These are phyloP conservation scores for Istiophorus platypterus DNA, from an alignment of 2,113 vertebrate genomes.

Conservation along the genomic window DNA sequence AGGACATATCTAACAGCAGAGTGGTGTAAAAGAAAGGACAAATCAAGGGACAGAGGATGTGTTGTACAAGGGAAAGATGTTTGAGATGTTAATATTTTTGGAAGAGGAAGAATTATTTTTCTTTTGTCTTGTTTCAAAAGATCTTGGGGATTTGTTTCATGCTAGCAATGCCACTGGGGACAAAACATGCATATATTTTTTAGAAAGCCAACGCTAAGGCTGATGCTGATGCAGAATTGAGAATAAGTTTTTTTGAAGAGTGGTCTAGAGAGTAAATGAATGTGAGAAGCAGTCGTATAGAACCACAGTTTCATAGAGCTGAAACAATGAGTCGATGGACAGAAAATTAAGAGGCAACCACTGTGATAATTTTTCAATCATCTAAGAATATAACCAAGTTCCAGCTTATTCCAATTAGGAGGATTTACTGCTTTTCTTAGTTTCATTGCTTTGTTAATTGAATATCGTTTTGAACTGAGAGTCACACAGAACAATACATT, in stretches of 20 bases:
- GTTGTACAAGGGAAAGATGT: background rate
- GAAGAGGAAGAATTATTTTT: background rate
- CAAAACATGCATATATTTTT: background rate
- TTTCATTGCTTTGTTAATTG: background rate
- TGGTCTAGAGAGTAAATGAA: too few relatives aligned
- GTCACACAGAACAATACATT: too few relatives aligned
- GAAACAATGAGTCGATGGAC: too few relatives aligned
- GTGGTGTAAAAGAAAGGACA: background rate
- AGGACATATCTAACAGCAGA: slow-evolving; percentile 18
- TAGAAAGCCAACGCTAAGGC: background rate
- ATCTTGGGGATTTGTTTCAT: background rate
- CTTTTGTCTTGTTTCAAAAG: background rate
- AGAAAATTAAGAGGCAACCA: too few relatives aligned
- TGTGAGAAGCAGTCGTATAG: too few relatives aligned
- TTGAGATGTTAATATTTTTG: background rate
- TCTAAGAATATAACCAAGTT: too few relatives aligned
- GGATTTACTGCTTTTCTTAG: too few relatives aligned
- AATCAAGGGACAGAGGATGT: background rate
- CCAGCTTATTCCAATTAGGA: too few relatives aligned
- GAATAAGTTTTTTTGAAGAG: too few relatives aligned
- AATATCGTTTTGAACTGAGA: background rate
- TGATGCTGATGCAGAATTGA: too few relatives aligned
- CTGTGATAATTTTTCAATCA: too few relatives aligned
- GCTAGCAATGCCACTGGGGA: background rate
- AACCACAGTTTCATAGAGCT: too few relatives aligned